Percentiles rank a stretch among this genome's conserved stretches.
These are phyloP conservation scores for Labeo catla DNA, from an alignment of 2,113 vertebrate species.

Conservation along the genomic window DNA sequence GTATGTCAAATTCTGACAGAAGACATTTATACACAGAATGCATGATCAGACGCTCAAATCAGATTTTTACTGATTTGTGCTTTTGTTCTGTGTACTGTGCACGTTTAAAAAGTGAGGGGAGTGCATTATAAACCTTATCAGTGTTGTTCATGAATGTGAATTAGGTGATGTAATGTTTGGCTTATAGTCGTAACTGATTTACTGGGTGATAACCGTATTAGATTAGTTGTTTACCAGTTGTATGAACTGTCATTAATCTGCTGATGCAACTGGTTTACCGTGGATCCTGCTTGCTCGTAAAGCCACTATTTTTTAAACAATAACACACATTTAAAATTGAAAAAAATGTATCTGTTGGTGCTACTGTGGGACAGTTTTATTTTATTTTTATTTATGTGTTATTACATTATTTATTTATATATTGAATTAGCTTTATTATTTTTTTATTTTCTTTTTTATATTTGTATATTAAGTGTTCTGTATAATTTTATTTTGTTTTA, in stretches of 20 bases:
- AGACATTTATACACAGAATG: background rate
- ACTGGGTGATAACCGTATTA: background rate
- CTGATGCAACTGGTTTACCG: background rate
- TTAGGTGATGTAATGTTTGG: slow-evolving; percentile 2
- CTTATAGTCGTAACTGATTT: background rate
- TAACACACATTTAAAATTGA: background rate
- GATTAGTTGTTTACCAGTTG: background rate
- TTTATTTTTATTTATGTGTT: background rate
- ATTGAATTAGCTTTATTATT: background rate
- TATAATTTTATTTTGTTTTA: too few relatives aligned
- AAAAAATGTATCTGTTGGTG: background rate
- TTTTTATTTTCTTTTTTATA: background rate
- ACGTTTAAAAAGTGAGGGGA: background rate
- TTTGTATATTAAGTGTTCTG: background rate
- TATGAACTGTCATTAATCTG: background rate
- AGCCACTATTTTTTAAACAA: background rate
- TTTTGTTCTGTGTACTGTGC: background rate
- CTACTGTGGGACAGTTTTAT: background rate
- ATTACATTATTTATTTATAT: background rate
- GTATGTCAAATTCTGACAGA: slow-evolving; percentile 23
- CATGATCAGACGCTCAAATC: background rate
- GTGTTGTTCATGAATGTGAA: slow-evolving; percentile 1
- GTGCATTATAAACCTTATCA: background rate
- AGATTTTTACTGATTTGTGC: background rate
- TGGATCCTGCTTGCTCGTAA: background rate